Conservation (phyloP, 2,888 invertebrate species). For the Caenorhabditis sp. region DNA sequence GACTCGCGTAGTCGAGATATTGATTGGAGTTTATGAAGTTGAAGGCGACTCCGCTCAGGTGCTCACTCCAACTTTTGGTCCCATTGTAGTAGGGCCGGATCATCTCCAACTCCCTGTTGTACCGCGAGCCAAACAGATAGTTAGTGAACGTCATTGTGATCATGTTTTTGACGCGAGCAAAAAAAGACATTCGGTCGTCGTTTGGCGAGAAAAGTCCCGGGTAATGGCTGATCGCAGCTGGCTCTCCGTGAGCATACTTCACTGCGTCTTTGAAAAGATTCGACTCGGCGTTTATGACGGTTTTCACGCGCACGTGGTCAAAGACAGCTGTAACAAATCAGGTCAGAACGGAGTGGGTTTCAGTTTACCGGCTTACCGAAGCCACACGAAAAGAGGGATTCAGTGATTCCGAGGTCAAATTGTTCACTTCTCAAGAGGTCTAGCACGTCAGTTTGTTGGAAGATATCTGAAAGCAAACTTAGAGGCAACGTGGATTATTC, state of each 20-base stretch:
- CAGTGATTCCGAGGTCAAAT: conserved; percentile 49
- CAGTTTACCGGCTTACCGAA: too few relatives aligned
- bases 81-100: conserved; percentile 25
- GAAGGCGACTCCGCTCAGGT: conserved; percentile 38
- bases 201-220: conserved; percentile 45
- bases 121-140: conserved; percentile 17
- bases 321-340: conserved; percentile 29
- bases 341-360: neutral
- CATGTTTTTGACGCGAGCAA: conserved; percentile 31
- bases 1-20: conserved; percentile 50
- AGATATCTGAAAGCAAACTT: conserved; percentile 22
- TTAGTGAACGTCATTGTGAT: conserved; percentile 20
- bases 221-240: conserved; percentile 35
- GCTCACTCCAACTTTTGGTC: conserved; percentile 34
- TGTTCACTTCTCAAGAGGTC: conserved; percentile 26
- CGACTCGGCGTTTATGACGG: conserved; percentile 44
- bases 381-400: conserved; percentile 40
- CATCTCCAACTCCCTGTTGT: conserved; percentile 10
- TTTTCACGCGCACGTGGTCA: conserved; percentile 45
- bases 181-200: conserved; percentile 31
- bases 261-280: conserved; percentile 25
- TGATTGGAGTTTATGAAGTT: conserved; percentile 48
- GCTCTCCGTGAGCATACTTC: conserved; percentile 49
- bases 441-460: conserved; percentile 32
- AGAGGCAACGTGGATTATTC: neutral